These are phyloP conservation scores for Pemphredon lugubris DNA, from an alignment of 2,888 invertebrate species.

Conservation along the genomic window DNA sequence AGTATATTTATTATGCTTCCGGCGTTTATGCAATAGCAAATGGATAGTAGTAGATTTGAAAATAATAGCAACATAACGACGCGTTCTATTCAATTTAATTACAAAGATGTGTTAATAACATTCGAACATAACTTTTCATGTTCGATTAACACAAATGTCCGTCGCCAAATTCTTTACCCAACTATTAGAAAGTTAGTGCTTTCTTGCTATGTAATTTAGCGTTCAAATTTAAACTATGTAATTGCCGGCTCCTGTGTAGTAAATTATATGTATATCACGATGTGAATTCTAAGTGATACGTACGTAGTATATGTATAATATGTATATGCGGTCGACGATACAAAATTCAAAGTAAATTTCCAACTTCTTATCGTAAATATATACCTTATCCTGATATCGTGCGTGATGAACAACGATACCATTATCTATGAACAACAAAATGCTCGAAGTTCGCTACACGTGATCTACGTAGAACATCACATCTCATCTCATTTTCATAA, in stretches of 20 bases:
- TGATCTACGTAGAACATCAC: conserved; percentile 12
- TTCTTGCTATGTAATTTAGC: background rate
- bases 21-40: too few relatives aligned
- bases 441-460: conserved; percentile 2
- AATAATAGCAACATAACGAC: background rate
- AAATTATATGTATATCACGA: conserved; percentile 21
- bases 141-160: too few relatives aligned
- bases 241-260: conserved; percentile 20
- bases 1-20: too few relatives aligned
- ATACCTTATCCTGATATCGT: conserved; percentile 11
- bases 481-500: background rate
- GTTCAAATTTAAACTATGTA: background rate
- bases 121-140: background rate
- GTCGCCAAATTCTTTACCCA: too few relatives aligned
- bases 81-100: too few relatives aligned
- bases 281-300: conserved; percentile 6
- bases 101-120: background rate
- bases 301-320: conserved; percentile 7
- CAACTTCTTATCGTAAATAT: conserved; percentile 8
- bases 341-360: conserved; percentile 24
- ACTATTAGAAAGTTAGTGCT: background rate
- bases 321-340: conserved; percentile 17
- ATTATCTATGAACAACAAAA: conserved; percentile 1
- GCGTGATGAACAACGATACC: background rate
- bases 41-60: too few relatives aligned